Evolutionary conservation across 1,140 invertebrate genomes (phyloP).

Genomic region (Sycophila sp.): DNA sequence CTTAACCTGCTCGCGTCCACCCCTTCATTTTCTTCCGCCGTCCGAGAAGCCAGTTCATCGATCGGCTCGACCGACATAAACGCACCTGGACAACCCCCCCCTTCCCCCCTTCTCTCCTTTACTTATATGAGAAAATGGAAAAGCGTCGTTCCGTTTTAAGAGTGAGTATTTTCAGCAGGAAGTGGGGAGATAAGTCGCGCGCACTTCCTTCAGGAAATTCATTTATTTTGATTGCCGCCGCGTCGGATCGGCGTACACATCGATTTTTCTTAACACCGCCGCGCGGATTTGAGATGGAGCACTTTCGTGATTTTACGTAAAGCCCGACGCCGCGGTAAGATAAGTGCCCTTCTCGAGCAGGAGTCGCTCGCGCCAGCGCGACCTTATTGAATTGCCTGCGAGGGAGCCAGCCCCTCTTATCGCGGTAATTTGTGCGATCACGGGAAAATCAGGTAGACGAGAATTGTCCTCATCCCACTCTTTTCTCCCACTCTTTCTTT

Average conservation of each 20-base stretch:
- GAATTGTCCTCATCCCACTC: too few species aligned
- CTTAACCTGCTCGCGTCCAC: slow-evolving; percentile 5
- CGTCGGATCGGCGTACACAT: not conserved
- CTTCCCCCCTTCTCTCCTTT: too few species aligned
- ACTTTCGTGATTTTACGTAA: not conserved
- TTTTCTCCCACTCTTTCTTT: too few species aligned
- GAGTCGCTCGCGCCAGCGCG: too few species aligned
- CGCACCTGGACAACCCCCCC: slow-evolving; percentile 8
- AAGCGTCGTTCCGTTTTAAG: not conserved
- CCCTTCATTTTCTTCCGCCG: slow-evolving; percentile 17
- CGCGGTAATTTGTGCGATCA: too few species aligned
- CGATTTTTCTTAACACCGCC: not conserved
- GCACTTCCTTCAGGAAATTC: not conserved
- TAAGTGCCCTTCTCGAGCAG: not conserved
- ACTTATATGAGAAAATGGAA: slow-evolving; percentile 23
- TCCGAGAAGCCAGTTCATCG: slow-evolving; percentile 17
- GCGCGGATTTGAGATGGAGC: not conserved
- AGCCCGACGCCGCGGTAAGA: not conserved
- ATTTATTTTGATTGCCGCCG: slow-evolving; percentile 5
- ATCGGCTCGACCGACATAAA: slow-evolving; percentile 5
- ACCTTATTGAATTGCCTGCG: too few species aligned
- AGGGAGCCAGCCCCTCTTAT: too few species aligned
- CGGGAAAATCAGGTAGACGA: too few species aligned
- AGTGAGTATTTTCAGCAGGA: not conserved
- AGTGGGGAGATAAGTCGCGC: not conserved